Evolutionary conservation across 2,113 vertebrate genomes (phyloP), one percentile per base, ranked within the genome.

Genomic region (Brachypteracias leptosomus): DNA sequence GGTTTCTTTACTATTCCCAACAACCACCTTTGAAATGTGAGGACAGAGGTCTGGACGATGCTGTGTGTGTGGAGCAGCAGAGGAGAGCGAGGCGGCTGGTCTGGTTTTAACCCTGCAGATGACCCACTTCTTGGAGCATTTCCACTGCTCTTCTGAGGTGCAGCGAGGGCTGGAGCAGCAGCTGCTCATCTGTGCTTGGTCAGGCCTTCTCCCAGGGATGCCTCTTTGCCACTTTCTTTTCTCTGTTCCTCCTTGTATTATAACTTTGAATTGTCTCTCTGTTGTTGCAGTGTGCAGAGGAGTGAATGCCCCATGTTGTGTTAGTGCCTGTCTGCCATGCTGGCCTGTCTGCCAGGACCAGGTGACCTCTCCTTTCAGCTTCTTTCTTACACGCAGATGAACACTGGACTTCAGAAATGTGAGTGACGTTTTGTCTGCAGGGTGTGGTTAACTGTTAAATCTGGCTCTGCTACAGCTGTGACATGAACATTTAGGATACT

Each of bases 381-480:
- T 99, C 99, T 99, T 98, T 98, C 99, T 98, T 99, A 99, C 98
- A 99, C 98, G 99, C 99, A 99, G 99, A 99, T 99, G 99, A 99
- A 99, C 99, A 99, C 99, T 99, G 99, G 99, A 99, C 99, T 99
- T 99, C 99, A 99, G 99, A 99, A 99, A 99, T 99, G 99, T 99
- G 98, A 99, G 99, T 99, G 97, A 96, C 72, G 90, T 96, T 88
- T 96, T 93, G 94, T 93, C 88, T 91, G 91, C 88, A 94, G 85
- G 92, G 85, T 92, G 71, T 90, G 89, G 77, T 83, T 94, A 90
- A 94, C 95, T 96, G 88, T 96, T 96, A 96, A 96, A 79, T 97
- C 85, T 82, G 91, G 68, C 81, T 90, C 94, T 93, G 90, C 28
- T 63, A 91, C 86, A 93, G 38, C 88, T 88, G 59, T 47, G 85